A percentile compares a stretch with the other conserved stretches of the same genome.
phyloP scores from a whole-genome alignment of 2,797 vertebrate genomes.

The Euthynnus affinis region DNA sequence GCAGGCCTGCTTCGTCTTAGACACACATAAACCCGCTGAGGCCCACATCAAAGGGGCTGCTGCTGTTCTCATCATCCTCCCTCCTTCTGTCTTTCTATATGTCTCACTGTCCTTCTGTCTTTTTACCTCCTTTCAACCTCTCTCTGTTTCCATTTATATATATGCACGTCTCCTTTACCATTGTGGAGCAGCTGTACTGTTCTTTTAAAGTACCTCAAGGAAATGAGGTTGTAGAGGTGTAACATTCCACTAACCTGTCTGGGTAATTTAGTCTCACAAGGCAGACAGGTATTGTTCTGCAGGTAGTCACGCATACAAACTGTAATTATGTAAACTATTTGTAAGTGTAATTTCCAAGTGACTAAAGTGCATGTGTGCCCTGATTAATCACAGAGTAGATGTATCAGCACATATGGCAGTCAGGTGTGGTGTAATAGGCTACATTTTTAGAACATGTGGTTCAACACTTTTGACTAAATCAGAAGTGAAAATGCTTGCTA shows the following conservation, averaged over 20 bases:
- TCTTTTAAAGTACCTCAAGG: conserved; percentile 4
- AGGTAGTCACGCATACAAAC: background rate
- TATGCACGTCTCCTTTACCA: background rate
- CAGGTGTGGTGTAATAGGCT: conserved; percentile 18
- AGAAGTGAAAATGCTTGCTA: conserved; percentile 39
- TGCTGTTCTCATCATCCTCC: conserved; percentile 76
- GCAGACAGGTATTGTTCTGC: background rate
- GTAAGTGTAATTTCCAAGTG: background rate
- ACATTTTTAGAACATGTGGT: conserved; percentile 31
- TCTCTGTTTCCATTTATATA: conserved; percentile 60
- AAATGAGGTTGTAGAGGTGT: background rate
- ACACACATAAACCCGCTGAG: conserved; percentile 66
- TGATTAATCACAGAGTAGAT: conserved; percentile 8
- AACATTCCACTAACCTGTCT: background rate
- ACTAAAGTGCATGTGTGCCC: conserved; percentile 18
- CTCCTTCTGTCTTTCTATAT: conserved; percentile 67
- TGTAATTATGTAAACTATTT: background rate
- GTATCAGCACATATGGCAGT: conserved; percentile 29
- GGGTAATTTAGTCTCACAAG: background rate
- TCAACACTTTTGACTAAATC: conserved; percentile 28
- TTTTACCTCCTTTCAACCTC: conserved; percentile 39
- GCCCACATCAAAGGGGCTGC: conserved; percentile 80
- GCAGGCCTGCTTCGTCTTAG: conserved; percentile 64
- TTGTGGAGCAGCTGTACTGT: background rate
- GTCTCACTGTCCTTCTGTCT: conserved; percentile 59